Evolutionary conservation across 2,888 invertebrate species (phyloP).

Genomic region (Autographa pulchrina): DNA sequence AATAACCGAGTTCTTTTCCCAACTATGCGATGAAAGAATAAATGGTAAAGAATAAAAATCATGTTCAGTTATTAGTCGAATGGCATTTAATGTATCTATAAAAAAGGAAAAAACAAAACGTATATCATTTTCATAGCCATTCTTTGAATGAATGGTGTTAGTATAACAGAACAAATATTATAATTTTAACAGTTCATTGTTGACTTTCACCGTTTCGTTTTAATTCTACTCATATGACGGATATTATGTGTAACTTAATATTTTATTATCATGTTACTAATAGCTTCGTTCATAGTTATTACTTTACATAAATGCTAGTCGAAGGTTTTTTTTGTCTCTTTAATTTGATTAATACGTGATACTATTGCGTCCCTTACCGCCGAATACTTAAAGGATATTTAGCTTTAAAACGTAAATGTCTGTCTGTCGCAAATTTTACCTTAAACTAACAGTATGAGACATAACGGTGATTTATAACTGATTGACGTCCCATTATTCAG

Average conservation of each 20-base stretch:
- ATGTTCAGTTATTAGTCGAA: too few species aligned
- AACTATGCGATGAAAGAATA: too few species aligned
- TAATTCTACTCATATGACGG: slow-evolving; percentile 25
- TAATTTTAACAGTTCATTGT: slow-evolving; percentile 43
- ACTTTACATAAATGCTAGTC: neutral
- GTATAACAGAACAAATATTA: slow-evolving; percentile 46
- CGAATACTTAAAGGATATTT: too few species aligned
- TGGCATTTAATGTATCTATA: neutral
- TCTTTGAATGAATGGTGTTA: slow-evolving; percentile 21
- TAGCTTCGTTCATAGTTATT: neutral
- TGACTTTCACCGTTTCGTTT: slow-evolving; percentile 37
- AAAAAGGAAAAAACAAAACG: slow-evolving; percentile 21
- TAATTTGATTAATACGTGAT: too few species aligned
- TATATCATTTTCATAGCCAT: slow-evolving; percentile 24
- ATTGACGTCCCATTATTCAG: too few species aligned
- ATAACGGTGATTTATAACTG: too few species aligned
- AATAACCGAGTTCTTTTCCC: neutral
- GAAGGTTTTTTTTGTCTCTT: neutral
- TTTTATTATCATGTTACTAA: slow-evolving; percentile 12
- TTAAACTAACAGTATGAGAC: too few species aligned
- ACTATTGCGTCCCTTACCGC: too few species aligned
- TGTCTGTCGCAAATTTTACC: too few species aligned
- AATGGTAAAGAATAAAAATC: too few species aligned
- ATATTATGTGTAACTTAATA: slow-evolving; percentile 9
- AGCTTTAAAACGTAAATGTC: too few species aligned